Conservation (phyloP, 2,888 invertebrate genomes). For the Ferdinandea cuprea region DNA sequence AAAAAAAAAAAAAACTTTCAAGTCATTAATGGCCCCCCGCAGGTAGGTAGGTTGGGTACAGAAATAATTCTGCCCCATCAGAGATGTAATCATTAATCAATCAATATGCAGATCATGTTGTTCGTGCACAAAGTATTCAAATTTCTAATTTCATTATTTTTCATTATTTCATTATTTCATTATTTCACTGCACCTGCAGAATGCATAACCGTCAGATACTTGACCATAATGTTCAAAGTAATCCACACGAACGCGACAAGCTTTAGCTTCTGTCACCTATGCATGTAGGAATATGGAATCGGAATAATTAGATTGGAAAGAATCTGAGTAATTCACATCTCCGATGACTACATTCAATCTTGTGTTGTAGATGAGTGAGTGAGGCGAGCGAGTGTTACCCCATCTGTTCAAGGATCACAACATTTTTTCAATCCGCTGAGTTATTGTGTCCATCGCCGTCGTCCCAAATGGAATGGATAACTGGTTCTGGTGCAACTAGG, state of each 20-base stretch:
- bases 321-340: slow-evolving; percentile 65
- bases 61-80: slow-evolving; percentile 2
- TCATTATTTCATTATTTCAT: too few species aligned
- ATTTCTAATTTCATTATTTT: slow-evolving; percentile 45
- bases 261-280: slow-evolving; percentile 57
- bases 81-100: slow-evolving; percentile 36
- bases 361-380: slow-evolving; percentile 11
- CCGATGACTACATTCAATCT: slow-evolving; percentile 29
- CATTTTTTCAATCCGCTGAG: slow-evolving; percentile 56
- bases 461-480: slow-evolving; percentile 10
- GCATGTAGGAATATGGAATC: too few species aligned
- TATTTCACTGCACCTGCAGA: slow-evolving; percentile 51
- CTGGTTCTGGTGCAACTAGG: slow-evolving; percentile 59
- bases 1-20: slow-evolving; percentile 1
- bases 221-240: slow-evolving; percentile 43
- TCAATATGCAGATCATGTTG: slow-evolving; percentile 54
- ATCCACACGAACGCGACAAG: slow-evolving; percentile 24
- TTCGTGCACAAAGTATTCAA: slow-evolving; percentile 32
- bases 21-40: slow-evolving; percentile 6
- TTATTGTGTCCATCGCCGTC: too few species aligned
- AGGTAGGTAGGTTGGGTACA: neutral
- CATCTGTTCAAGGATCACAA: slow-evolving; percentile 70
- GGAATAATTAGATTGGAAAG: slow-evolving; percentile 72
- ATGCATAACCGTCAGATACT: slow-evolving; percentile 21
- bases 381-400: slow-evolving; percentile 9